phyloP scores from a whole-genome alignment of 2,888 invertebrate species.

The Rotaria socialis region DNA sequence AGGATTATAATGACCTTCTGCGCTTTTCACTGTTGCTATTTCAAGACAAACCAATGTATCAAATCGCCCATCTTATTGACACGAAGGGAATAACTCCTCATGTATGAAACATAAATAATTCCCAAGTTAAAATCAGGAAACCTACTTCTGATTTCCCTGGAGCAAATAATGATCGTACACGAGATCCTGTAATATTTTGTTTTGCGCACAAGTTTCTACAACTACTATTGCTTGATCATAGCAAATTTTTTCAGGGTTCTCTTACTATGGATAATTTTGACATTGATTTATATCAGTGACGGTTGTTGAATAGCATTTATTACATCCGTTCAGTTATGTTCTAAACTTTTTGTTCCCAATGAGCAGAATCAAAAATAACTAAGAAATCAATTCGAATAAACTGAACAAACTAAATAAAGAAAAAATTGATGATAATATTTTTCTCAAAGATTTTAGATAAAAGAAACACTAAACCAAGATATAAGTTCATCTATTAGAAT shows the following conservation, averaged over 20 bases:
- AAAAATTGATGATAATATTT: too few relatives aligned
- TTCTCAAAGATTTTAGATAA: too few relatives aligned
- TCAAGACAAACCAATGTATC: conserved; percentile 99
- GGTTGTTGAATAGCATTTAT: conserved; percentile 94
- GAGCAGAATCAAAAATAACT: conserved; percentile 87
- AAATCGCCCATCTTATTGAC: conserved; percentile 99
- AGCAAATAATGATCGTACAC: conserved; percentile 62
- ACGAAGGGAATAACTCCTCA: conserved; percentile 73
- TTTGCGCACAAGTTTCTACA: conserved; percentile 84
- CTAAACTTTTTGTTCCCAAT: too few relatives aligned
- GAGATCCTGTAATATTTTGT: too few relatives aligned
- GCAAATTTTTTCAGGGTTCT: conserved; percentile 77
- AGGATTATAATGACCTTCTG: conserved; percentile 93
- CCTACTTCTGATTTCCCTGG: conserved; percentile 88
- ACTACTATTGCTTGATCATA: conserved; percentile 97
- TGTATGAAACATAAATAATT: conserved; percentile 62
- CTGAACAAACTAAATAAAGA: conserved; percentile 70
- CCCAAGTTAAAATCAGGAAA: too few relatives aligned
- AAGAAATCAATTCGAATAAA: conserved; percentile 74
- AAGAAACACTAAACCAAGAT: too few relatives aligned
- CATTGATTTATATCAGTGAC: conserved; percentile 86
- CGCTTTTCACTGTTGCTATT: conserved; percentile 88
- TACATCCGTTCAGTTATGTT: too few relatives aligned
- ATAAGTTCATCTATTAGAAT: too few relatives aligned
- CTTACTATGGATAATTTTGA: conserved; percentile 85